phyloP scores from a whole-genome alignment of 2,797 vertebrate species.

The Pterois miles region DNA sequence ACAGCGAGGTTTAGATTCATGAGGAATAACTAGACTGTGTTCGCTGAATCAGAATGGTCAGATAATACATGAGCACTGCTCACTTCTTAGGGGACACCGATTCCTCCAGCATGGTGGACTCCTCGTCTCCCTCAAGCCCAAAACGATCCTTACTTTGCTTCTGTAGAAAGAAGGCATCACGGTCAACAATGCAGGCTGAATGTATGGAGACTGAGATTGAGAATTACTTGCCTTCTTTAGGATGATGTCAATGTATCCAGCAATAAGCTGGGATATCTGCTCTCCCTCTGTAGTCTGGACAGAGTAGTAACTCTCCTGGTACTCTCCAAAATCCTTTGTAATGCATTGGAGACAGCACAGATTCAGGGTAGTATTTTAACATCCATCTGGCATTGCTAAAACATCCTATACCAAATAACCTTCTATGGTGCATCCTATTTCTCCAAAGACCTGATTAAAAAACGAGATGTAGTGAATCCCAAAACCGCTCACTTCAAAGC shows the following conservation, averaged over 20 bases:
- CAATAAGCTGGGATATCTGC: slow-evolving; percentile 98
- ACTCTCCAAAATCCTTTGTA: slow-evolving; percentile 96
- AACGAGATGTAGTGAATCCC: slow-evolving; percentile 32
- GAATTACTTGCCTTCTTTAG: slow-evolving; percentile 91
- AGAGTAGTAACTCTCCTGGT: slow-evolving; percentile 99
- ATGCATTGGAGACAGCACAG: slow-evolving; percentile 24
- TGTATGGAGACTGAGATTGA: neutral
- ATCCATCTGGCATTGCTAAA: slow-evolving; percentile 11
- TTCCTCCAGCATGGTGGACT: slow-evolving; percentile 98
- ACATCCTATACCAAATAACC: slow-evolving; percentile 14
- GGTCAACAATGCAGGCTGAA: neutral
- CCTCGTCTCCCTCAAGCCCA: slow-evolving; percentile 97
- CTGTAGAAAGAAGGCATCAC: slow-evolving; percentile 73
- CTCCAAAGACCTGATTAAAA: slow-evolving; percentile 62
- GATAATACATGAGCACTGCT: slow-evolving; percentile 46
- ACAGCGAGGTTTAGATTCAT: slow-evolving; percentile 46
- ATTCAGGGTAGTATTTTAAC: slow-evolving; percentile 27
- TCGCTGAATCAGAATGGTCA: slow-evolving; percentile 25
- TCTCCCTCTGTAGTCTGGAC: slow-evolving; percentile 99
- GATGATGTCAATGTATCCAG: slow-evolving; percentile 99
- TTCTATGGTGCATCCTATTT: slow-evolving; percentile 20
- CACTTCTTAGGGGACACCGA: slow-evolving; percentile 98
- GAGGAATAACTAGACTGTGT: slow-evolving; percentile 32
- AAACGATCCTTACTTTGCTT: slow-evolving; percentile 99
- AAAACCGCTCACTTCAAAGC: slow-evolving; percentile 58